Evolutionary conservation across 2,888 invertebrate genomes (phyloP).

Genomic region (Oligia latruncula): DNA sequence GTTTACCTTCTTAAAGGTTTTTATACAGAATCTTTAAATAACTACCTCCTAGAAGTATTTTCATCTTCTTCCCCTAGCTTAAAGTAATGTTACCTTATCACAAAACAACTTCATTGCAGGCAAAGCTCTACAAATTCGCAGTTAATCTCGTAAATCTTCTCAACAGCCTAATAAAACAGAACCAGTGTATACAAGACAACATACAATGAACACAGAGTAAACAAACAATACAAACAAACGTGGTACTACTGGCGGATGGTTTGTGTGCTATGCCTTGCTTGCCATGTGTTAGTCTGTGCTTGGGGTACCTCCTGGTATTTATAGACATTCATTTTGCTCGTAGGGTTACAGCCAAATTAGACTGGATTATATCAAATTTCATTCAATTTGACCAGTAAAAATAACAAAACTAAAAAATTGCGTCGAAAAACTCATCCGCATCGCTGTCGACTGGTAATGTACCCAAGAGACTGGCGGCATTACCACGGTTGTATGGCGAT

Average conservation of each 20-base stretch:
- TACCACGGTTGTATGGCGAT: too few species aligned
- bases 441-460: too few species aligned
- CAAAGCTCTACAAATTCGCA: background rate
- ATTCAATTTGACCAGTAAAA: too few species aligned
- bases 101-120: background rate
- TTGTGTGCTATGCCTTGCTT: slow-evolving; percentile 8
- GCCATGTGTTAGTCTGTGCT: slow-evolving; percentile 2
- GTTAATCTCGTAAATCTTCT: slow-evolving; percentile 26
- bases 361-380: too few species aligned
- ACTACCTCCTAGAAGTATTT: background rate
- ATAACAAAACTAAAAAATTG: too few species aligned
- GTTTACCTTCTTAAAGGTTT: too few species aligned
- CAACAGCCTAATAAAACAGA: slow-evolving; percentile 31
- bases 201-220: slow-evolving; percentile 36
- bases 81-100: background rate
- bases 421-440: too few species aligned
- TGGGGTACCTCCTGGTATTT: background rate
- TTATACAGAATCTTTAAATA: background rate
- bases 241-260: slow-evolving; percentile 27
- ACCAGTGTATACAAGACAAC: slow-evolving; percentile 21
- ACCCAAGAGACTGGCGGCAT: too few species aligned
- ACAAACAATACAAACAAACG: slow-evolving; percentile 33
- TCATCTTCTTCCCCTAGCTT: background rate
- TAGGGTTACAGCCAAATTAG: too few species aligned
- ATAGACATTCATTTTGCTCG: background rate